phyloP scores from a whole-genome alignment of 2,113 vertebrate genomes.

The Podiceps cristatus region DNA sequence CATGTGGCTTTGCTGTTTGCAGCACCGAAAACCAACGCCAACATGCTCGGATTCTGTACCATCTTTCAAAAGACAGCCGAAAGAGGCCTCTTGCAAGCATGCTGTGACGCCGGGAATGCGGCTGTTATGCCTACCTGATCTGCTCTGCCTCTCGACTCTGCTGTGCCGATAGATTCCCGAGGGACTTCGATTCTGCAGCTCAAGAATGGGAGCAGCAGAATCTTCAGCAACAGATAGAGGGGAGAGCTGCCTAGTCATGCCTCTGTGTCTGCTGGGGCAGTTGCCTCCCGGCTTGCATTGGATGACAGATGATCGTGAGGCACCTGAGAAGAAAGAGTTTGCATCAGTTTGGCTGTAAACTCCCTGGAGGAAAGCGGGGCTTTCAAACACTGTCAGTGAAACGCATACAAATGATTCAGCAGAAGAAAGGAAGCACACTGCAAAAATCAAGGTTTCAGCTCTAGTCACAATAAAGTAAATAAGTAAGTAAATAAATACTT shows the following conservation, averaged over 20 bases:
- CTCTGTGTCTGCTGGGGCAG: conserved; percentile 79
- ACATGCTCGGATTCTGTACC: background rate
- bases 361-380: conserved; percentile 25
- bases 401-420: background rate
- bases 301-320: conserved; percentile 80
- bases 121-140: conserved; percentile 75
- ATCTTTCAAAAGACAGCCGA: background rate
- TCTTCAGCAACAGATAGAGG: conserved; percentile 81
- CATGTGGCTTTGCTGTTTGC: background rate
- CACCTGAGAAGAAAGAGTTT: conserved; percentile 80
- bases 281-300: conserved; percentile 83
- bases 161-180: conserved; percentile 78
- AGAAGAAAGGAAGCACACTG: background rate
- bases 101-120: background rate
- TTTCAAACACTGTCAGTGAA: conserved; percentile 38
- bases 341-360: conserved; percentile 64
- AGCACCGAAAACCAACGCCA: background rate
- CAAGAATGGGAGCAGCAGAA: conserved; percentile 83
- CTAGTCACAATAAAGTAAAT: conserved; percentile 26
- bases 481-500: conserved; percentile 2
- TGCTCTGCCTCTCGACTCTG: conserved; percentile 79
- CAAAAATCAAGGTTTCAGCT: conserved; percentile 24
- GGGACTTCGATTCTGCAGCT: conserved; percentile 82
- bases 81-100: background rate
- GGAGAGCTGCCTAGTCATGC: conserved; percentile 80